These are phyloP conservation scores for Dermochelys coriacea DNA, from an alignment of 2,797 vertebrate species.

Conservation along the genomic window DNA sequence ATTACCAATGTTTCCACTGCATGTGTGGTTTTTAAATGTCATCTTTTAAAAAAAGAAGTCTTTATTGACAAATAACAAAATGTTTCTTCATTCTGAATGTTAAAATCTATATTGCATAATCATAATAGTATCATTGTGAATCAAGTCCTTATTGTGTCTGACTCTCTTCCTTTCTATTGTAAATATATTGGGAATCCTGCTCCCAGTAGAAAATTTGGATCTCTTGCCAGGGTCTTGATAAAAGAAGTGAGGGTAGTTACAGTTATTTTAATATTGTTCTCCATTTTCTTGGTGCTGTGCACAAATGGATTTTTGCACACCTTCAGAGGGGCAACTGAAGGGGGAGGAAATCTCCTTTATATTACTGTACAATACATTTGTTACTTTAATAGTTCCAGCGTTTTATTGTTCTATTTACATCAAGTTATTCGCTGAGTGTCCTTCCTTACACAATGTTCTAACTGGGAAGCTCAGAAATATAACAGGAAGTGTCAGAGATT, in stretches of 20 bases:
- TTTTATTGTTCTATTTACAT: neutral
- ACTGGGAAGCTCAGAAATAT: neutral
- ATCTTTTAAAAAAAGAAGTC: neutral
- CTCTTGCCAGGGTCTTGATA: neutral
- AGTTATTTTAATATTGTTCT: neutral
- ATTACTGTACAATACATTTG: neutral
- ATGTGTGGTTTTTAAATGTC: neutral
- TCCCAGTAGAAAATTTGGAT: neutral
- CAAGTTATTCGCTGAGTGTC: neutral
- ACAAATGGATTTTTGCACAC: neutral
- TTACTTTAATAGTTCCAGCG: neutral
- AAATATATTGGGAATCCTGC: neutral
- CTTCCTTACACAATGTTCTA: neutral
- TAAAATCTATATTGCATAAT: neutral
- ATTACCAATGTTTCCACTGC: neutral
- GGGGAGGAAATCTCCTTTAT: slow-evolving; percentile 18
- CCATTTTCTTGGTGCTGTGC: neutral
- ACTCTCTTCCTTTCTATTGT: neutral
- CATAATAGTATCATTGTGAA: neutral
- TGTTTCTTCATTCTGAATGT: neutral
- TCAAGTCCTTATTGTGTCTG: fast-evolving
- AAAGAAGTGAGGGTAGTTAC: neutral
- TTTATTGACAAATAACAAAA: neutral
- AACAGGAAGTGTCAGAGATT: neutral
- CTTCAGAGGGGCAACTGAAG: neutral